Conservation (phyloP, 1,140 invertebrate genomes). For the Scylla paramamosain region DNA sequence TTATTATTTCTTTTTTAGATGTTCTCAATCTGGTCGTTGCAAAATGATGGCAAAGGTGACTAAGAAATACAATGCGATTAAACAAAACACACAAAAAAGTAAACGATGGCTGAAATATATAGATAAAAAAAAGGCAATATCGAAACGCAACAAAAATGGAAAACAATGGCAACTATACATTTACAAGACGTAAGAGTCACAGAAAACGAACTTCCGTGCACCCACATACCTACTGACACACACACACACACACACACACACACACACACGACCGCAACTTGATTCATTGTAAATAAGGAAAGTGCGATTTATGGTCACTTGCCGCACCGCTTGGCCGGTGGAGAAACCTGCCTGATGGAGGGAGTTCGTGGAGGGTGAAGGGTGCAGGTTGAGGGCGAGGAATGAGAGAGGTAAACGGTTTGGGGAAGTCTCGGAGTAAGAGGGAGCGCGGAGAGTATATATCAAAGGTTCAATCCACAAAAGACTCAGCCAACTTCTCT, state of each 20-base stretch:
- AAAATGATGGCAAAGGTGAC: no score
- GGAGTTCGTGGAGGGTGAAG: not conserved
- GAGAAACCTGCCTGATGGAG: not conserved
- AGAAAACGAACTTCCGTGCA: no score
- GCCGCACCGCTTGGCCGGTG: not conserved
- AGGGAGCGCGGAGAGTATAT: not conserved
- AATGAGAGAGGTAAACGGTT: not conserved
- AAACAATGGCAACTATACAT: no score
- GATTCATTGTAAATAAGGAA: slow-evolving; percentile 24
- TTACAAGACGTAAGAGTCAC: no score
- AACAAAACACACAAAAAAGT: no score
- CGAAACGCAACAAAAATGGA: no score
- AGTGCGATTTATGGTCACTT: slow-evolving; percentile 13
- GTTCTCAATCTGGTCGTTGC: no score
- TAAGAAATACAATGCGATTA: no score
- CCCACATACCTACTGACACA: no score
- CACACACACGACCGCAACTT: not conserved
- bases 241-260: slow-evolving; percentile 4
- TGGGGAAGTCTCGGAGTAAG: not conserved
- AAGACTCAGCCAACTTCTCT: slow-evolving; percentile 2
- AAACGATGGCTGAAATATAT: no score
- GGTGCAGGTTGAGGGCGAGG: not conserved
- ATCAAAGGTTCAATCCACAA: slow-evolving; percentile 22
- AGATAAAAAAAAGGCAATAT: no score
- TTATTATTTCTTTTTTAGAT: no score